phyloP scores from a whole-genome alignment of 2,888 invertebrate species.

The Trichopoda pennipes region DNA sequence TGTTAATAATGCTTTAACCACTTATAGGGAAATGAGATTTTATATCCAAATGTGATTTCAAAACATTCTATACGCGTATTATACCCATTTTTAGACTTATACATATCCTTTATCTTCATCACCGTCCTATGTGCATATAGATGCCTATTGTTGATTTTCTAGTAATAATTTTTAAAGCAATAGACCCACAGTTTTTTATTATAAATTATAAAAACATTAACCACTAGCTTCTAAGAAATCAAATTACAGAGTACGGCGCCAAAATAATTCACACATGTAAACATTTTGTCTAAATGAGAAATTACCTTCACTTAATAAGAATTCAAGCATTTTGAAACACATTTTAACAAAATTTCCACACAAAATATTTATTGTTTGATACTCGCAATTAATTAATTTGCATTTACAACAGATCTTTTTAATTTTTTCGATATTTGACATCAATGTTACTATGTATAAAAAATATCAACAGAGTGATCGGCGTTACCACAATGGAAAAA shows the following conservation, averaged over 20 bases:
- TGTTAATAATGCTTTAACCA: too few relatives aligned
- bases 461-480: constrained; percentile 13
- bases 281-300: constrained; percentile 22
- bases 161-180: too few relatives aligned
- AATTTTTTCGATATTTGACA: constrained; percentile 25
- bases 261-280: constrained; percentile 55
- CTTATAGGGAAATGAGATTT: too few relatives aligned
- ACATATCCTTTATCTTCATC: too few relatives aligned
- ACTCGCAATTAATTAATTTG: background rate
- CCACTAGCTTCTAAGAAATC: background rate
- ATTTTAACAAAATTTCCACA: background rate
- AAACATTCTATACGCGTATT: too few relatives aligned
- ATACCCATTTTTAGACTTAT: too few relatives aligned
- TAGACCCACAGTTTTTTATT: too few relatives aligned
- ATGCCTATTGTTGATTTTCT: too few relatives aligned
- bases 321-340: constrained; percentile 18
- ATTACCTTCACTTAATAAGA: constrained; percentile 17
- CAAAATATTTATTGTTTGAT: background rate
- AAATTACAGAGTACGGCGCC: constrained; percentile 45
- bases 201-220: too few relatives aligned
- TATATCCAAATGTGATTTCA: too few relatives aligned
- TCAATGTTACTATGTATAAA: background rate
- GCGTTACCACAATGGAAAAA: constrained; percentile 64
- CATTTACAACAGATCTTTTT: background rate
- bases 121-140: too few relatives aligned